Evolutionary conservation across 2,888 invertebrate genomes (phyloP), one percentile per base, ranked within the genome.

Genomic region (Chloroclystis v-ata): DNA sequence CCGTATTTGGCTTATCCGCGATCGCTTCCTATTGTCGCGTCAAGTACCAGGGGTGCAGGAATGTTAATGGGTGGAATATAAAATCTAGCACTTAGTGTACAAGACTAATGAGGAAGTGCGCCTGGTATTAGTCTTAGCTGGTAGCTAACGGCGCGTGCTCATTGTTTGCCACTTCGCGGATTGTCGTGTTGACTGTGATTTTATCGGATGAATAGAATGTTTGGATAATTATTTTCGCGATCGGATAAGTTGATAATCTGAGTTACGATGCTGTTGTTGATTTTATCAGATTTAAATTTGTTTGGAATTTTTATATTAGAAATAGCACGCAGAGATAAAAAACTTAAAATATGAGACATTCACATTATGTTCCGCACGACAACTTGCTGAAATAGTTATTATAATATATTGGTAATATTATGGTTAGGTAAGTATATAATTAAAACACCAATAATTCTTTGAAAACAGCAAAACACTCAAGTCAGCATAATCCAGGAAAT

Each of bases 1-100:
- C 51, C 45, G 43, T 48, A 57, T 53, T 51, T 43, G 49, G 49
- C 10, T 51, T 55, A 55, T 54, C 51, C 43, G 37, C 46, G 43
- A 53, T 54, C 47, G 52, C 52, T 50, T 55, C 50, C 54, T 55
- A 53, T 57, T 55, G 57, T 57, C 44, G 48, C 48, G 53, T 49
- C 55, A 49, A 53, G 60, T 57, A 60, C 53, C 41, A 60, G 44
- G 49, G 54, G 47, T 35, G 54, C 57, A 59, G 65, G 67, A 66
- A 72, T 64, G 65, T 63, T 71, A 72, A 71, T 69, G 64, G 61
- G 43, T 63, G 48, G 59, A 57, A 57, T 61, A 61, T 56, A 56
- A 60, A 63, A 61, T 57, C 57, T 53, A 58, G 56, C 56, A 54
- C 58, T 60, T 53, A 48, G 59, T 40, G 41, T 50, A 51, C 50